Evolutionary conservation across 2,113 vertebrate genomes (phyloP).

Genomic region (Leptodactylus fuscus): DNA sequence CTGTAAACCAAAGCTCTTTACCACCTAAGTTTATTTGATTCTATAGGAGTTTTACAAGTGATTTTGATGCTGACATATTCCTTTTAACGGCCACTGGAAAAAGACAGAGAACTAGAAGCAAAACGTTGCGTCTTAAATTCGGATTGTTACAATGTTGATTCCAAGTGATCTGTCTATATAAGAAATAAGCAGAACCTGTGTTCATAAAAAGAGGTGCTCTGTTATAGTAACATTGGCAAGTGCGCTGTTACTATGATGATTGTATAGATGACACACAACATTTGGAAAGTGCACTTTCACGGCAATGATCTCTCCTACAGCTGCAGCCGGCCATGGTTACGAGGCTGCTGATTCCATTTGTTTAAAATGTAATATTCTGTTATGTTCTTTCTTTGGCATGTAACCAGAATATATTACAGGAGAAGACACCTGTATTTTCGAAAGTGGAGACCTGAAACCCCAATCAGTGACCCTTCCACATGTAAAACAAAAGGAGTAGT

Average conservation of each 20-base stretch:
- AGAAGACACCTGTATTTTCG: conserved; percentile 19
- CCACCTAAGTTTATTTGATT: too few species aligned
- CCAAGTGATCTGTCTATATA: background rate
- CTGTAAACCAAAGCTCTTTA: too few species aligned
- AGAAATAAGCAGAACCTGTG: background rate
- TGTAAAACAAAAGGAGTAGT: conserved; percentile 17
- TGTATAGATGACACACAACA: conserved; percentile 28
- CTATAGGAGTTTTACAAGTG: too few species aligned
- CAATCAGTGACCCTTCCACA: background rate
- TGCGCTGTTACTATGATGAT: background rate
- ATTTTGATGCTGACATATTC: too few species aligned
- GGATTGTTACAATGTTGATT: too few species aligned
- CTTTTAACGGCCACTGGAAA: too few species aligned
- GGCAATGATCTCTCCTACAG: conserved; percentile 5
- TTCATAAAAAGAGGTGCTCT: background rate
- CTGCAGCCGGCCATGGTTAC: background rate
- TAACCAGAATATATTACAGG: background rate
- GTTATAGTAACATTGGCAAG: conserved; percentile 1
- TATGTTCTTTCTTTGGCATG: conserved; percentile 6
- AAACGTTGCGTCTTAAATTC: too few species aligned
- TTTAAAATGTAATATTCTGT: conserved; percentile 22
- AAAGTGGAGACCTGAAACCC: background rate
- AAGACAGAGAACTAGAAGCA: too few species aligned
- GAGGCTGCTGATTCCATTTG: conserved; percentile 12
- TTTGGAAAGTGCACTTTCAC: background rate